Conservation (phyloP, 37 sponge, comb jelly and placozoan species). For the Chondrilla cf. caribensis region DNA sequence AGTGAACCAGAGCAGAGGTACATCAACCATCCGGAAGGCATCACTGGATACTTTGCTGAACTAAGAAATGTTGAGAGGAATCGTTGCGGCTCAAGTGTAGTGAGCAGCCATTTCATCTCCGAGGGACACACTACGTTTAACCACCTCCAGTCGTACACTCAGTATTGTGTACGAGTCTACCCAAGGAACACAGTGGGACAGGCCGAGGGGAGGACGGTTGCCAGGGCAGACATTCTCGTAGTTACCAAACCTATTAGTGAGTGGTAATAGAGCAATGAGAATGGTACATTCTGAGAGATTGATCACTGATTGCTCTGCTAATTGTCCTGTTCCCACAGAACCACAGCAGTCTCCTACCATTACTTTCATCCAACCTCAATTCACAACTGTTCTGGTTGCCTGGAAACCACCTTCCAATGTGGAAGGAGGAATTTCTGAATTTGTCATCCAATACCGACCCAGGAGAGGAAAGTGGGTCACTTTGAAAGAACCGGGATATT, state of each 20-base stretch:
- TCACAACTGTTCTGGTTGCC: not conserved
- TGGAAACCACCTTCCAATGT: not conserved
- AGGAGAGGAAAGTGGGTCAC: not conserved
- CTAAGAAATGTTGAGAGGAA: not conserved
- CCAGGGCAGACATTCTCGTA: too few relatives aligned
- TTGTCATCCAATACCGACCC: not conserved
- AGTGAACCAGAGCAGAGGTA: not conserved
- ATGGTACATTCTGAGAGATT: too few relatives aligned
- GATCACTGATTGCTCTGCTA: too few relatives aligned
- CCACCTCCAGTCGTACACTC: not conserved
- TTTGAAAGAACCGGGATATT: not conserved
- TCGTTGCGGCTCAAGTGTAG: not conserved
- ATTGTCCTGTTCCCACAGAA: not conserved
- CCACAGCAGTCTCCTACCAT: not conserved
- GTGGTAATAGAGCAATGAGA: too few relatives aligned
- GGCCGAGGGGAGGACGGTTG: not conserved
- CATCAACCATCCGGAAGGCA: not conserved
- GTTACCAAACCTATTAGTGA: too few relatives aligned
- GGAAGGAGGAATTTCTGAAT: not conserved
- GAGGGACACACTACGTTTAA: not conserved
- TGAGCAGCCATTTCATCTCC: too few relatives aligned
- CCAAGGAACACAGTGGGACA: not conserved
- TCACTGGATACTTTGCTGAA: not conserved
- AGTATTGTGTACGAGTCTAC: not conserved
- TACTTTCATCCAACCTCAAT: conserved; percentile 1